Base-by-base conservation (phyloP, 2,113 vertebrate species). In the Elachura formosa region DNA sequence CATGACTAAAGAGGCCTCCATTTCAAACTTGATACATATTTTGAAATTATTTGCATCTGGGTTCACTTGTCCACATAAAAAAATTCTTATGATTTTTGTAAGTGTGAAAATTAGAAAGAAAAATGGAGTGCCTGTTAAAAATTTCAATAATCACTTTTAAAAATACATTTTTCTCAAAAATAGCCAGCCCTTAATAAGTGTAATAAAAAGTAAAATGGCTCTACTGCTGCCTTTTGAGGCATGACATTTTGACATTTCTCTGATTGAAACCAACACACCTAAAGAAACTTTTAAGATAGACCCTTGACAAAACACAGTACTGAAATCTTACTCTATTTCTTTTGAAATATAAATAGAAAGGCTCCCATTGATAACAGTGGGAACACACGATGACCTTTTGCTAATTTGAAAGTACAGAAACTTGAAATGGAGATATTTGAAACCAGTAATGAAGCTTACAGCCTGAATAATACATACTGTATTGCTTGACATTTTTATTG, bases 321-420 rank as follows among this genome's bases (percentile, higher is more conserved):
- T 94, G 88, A 95, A 95, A 91, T 81, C 22, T 40, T 67, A 34
- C 34, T 38, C 63, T 26, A 8, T 77, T 81, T 84, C 84, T 81
- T 84, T 40, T 84, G 52, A 69, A 95, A 79, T 64, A 95, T 26
- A 93, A 94, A 83, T 66, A 89, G 77, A 91, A 90, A 51, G 63
- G 19, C 55, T 94, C 72, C 63, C 74, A 55, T 59, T 91, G 77
- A 25, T 83, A 93, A 41, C 82, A 85, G 71, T 49, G 45, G 84
- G 93, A 89, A 79, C 40, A 36, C 18, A 45, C 1, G 0, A 64
- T 67, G 82, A 91, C 71, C 87, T 96, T 87, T 54, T 66, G 83
- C 85, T 95, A 73, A 80, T 71, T 80, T 80, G 55, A 76, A 91
- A 66, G 38, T 25, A 46, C 54, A 59, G 64, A 87, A 75, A 58